Evolutionary conservation across 2,797 vertebrate species (phyloP), one percentile per base, ranked within the genome.

Genomic region (Spondyliosoma cantharus): DNA sequence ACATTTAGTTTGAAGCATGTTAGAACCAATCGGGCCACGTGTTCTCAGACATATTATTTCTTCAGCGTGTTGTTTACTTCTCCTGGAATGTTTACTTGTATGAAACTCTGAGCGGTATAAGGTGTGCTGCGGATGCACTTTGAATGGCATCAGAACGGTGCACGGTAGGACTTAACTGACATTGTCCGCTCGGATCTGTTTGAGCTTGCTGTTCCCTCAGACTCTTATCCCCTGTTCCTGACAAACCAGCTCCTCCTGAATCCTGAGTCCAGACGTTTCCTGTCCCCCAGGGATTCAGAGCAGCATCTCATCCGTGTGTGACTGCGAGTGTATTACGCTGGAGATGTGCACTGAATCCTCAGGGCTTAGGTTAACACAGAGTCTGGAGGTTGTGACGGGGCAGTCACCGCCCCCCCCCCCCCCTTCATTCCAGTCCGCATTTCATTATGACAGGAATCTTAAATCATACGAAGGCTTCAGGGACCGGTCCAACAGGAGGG

Each of bases 381-480:
- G 57, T 71, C 59, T 60, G 60, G 16, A 77, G 73, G 37, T 58
- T 80, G 65, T 68, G 81, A 83, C 25, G 37, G 37, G 65, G 56
- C 60, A 74, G 66, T 25, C 56, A 27, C n/a, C 3, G 20, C 29
- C 2, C 27, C 16, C 32, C 56, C 57, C n/a, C 3, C 24, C 48
- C 58, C 9, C 53, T 59, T 86, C 56, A 73, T 81, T 82, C 71
- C 78, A 75, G 63, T 74, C 58, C 64, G 89, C 79, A 82, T 90
- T 89, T 90, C 86, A 91, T 91, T 78, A 85, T 71, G 86, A 82
- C 81, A 87, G 79, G 80, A 85, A 87, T 92, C 87, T 62, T 91
- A 89, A 90, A 91, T 90, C 81, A 81, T 52, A 62, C 7, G 22
- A 85, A 70, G 59, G 63, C 86, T 83, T 87, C 59, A 50, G 76